Percentiles rank a stretch among this genome's conserved stretches.
phyloP scores from a whole-genome alignment of 2,888 invertebrate genomes.

The Dicyrtoma fusca region DNA sequence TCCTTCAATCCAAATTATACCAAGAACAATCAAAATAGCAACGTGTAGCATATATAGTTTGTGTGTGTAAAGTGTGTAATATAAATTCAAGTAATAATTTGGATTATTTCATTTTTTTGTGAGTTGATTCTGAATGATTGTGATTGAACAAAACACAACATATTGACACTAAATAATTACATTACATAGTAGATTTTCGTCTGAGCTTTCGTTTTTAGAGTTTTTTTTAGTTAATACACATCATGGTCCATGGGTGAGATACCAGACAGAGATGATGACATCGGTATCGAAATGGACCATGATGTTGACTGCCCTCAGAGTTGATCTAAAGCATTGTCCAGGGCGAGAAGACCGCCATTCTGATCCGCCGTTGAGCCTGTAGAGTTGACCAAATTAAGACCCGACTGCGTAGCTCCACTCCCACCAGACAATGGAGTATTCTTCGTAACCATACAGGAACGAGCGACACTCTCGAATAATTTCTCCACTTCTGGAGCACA shows the following conservation, averaged over 20 bases:
- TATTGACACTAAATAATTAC: background rate
- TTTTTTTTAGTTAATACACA: background rate
- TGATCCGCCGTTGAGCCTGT: background rate
- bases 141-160: too few relatives aligned
- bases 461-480: conserved; percentile 95
- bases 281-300: too few relatives aligned
- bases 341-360: conserved; percentile 2
- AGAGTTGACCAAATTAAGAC: conserved; percentile 4
- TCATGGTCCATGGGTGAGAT: background rate
- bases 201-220: background rate
- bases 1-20: too few relatives aligned
- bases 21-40: too few relatives aligned
- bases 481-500: conserved; percentile 99
- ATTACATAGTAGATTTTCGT: background rate
- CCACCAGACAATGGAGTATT: conserved; percentile 36
- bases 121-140: too few relatives aligned
- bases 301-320: conserved; percentile 6
- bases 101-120: too few relatives aligned
- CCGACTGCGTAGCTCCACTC: background rate
- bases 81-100: too few relatives aligned
- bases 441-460: conserved; percentile 80
- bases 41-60: too few relatives aligned
- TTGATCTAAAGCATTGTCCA: conserved; percentile 29
- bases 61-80: too few relatives aligned
- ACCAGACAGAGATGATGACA: background rate